Evolutionary conservation across 2,888 invertebrate species (phyloP), one percentile per base, ranked within the genome.

Genomic region (Steinernema carpocapsae): DNA sequence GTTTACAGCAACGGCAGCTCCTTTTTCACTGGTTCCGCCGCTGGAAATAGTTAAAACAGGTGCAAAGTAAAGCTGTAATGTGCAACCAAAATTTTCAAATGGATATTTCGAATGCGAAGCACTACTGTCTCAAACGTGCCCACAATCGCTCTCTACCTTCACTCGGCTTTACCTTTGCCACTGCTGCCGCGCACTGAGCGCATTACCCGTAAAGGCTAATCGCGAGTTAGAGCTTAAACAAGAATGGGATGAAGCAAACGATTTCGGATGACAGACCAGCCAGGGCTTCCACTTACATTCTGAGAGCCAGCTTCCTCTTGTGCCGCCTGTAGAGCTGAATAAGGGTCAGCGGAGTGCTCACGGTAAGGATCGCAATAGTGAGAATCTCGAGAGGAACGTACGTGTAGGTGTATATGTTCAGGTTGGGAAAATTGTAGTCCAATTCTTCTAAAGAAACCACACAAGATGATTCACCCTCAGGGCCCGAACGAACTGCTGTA

Each of bases 291-390:
- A 79, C 85, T 80, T 73, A 86, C 86, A 84, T 82, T 78, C 84
- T 75, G 7, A 86, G 77, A 1, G 86, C 86, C 43, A 86, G 76
- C 74, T 87, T 87, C 24, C 86, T 72, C 73, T 85, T 84, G 79
- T 87, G 86, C 32, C 86, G 76, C 22, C 84, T 80, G 72, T 84
- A 86, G 10, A 87, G 80, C 71, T 85, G 85, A 6, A 86, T 78
- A 19, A 87, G 75, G 0, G 86, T 87, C 70, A 86, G 83, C 1
- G 87, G 87, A 79, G 86, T 87, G 74, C 80, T 81, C 70, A 87
- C 78, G 14, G 85, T 80, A 46, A 87, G 77, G 2, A 85, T 82
- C 22, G 79, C 72, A 71, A 87, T 81, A 17, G 86, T 84, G 19
- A 80, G 52, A 14, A 87, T 76, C 72, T 87, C 87, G 2, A 87